Evolutionary conservation across 1,140 invertebrate genomes (phyloP).

Genomic region (Brachionus koreanus): DNA sequence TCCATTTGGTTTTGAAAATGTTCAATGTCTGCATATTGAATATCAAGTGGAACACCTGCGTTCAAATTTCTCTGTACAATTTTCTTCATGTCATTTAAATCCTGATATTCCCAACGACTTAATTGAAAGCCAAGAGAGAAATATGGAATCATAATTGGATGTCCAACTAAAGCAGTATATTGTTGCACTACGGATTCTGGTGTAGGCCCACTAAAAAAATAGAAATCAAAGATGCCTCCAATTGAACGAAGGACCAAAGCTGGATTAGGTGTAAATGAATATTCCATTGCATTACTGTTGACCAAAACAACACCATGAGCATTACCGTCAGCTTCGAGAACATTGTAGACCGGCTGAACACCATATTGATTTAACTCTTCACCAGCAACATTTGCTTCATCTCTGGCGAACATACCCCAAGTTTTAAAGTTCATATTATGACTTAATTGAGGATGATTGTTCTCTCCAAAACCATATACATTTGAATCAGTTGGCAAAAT

Average conservation of each 20-base stretch:
- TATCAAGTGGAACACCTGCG: slow-evolving; percentile 49
- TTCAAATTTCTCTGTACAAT: neutral
- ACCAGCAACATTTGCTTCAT: slow-evolving; percentile 22
- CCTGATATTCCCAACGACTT: slow-evolving; percentile 56
- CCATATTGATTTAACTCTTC: slow-evolving; percentile 40
- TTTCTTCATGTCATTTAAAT: slow-evolving; percentile 47
- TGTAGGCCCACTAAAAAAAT: slow-evolving; percentile 59
- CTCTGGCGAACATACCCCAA: slow-evolving; percentile 38
- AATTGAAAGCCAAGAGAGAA: slow-evolving; percentile 62
- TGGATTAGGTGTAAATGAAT: slow-evolving; percentile 46
- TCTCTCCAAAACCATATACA: slow-evolving; percentile 45
- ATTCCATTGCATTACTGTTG: slow-evolving; percentile 55
- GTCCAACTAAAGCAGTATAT: slow-evolving; percentile 53
- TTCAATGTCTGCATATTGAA: slow-evolving; percentile 58
- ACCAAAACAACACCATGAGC: slow-evolving; percentile 54
- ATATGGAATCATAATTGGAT: slow-evolving; percentile 59
- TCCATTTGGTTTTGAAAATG: slow-evolving; percentile 54
- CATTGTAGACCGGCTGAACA: slow-evolving; percentile 67
- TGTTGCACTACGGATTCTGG: slow-evolving; percentile 54
- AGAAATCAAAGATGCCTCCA: slow-evolving; percentile 59
- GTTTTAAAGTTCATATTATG: slow-evolving; percentile 32
- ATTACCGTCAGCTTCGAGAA: slow-evolving; percentile 60
- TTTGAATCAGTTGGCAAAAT: slow-evolving; percentile 40
- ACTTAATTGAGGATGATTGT: slow-evolving; percentile 35
- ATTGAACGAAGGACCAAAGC: slow-evolving; percentile 53